Evolutionary conservation across 1,140 invertebrate genomes (phyloP), one percentile per base, ranked within the genome.

Genomic region (Drosophila sp.): DNA sequence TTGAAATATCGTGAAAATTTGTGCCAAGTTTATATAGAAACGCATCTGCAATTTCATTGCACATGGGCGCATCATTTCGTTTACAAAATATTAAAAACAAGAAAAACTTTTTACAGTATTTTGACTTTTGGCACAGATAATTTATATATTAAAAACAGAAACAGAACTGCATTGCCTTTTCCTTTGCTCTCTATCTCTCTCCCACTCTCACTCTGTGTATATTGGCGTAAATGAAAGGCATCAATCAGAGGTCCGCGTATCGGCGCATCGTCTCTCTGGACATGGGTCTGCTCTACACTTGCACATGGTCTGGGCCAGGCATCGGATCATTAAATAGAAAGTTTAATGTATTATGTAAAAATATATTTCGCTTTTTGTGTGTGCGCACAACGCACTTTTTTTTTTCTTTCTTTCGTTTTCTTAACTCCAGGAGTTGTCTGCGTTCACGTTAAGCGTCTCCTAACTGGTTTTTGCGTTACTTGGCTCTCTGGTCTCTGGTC

Each of bases 261-360:
- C 47, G 33, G 47, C 57, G 41, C 54, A 17, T 17, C 17, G 17
- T 17, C 44, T 10, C 7, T 27, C 44, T 30, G 41, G 40, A 72
- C 58, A 63, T 55, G 41, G 10, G 25, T 56, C 6, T 50, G 72
- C 17, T 58, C 57, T 38, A 23, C 17, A 27, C 60, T 38, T 8
- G 10, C 1, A 23, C 41, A 27, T 10, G 23, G 8, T 29, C 33
- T 11, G 10, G 10, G 60, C 40, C 65, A 62, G 66, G 40, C 54
- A 66, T 58, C 64, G 57, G 35, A 57, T 58, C 79, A 80, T 74
- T 77, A 83, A 82, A 82, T 75, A 82, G 80, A 82, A 82, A 82
- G 79, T 82, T 82, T 61, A 41, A 70, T 66, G 35, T 83, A 63
- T 82, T 81, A 82, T 82, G 80, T 82, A 82, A 82, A 82, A 77